Percentiles rank a stretch among this genome's conserved stretches.
Evolutionary conservation across 2,888 invertebrate genomes (phyloP).

Genomic region (Orthosia gracilis): DNA sequence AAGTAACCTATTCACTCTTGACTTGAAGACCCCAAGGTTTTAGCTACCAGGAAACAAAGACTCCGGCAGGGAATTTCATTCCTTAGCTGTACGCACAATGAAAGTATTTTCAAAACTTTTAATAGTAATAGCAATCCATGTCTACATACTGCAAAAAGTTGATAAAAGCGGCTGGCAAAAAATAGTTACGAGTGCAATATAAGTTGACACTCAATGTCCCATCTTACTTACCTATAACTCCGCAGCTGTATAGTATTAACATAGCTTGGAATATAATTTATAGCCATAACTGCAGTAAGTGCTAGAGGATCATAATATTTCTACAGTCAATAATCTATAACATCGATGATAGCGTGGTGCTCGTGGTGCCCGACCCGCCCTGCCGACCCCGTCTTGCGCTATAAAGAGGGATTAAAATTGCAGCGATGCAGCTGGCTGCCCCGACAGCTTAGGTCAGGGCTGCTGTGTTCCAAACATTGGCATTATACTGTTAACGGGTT

Average conservation of each 20-base stretch:
- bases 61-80: no score
- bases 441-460: slow-evolving; percentile 65
- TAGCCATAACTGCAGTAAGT: slow-evolving; percentile 11
- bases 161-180: no score
- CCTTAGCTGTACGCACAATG: no score
- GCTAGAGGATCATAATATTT: slow-evolving; percentile 44
- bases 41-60: no score
- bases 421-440: slow-evolving; percentile 72
- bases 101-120: no score
- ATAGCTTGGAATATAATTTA: slow-evolving; percentile 22
- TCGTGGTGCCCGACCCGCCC: slow-evolving; percentile 37
- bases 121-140: no score
- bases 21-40: no score
- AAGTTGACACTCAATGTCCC: not conserved
- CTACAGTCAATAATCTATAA: slow-evolving; percentile 54
- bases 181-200: not conserved
- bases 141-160: no score
- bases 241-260: not conserved
- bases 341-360: slow-evolving; percentile 53
- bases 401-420: slow-evolving; percentile 79
- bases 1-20: no score
- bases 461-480: slow-evolving; percentile 26
- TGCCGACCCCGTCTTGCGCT: slow-evolving; percentile 56
- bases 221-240: not conserved
- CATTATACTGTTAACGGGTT: not conserved